phyloP scores from a whole-genome alignment of 2,113 vertebrate genomes.

The Philantomba maxwellii region DNA sequence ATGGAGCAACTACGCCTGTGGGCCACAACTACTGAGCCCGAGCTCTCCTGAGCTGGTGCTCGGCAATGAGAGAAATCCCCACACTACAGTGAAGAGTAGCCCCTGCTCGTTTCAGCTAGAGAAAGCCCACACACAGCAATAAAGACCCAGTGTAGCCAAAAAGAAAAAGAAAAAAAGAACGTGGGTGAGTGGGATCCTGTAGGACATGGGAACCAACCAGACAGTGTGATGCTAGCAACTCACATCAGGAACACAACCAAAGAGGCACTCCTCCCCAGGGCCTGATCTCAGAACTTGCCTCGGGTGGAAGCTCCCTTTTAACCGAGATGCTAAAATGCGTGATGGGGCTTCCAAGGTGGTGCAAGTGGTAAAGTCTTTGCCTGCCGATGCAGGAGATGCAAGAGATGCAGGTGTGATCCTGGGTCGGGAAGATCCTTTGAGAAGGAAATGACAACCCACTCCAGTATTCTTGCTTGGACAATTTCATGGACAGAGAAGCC shows the following conservation, averaged over 20 bases:
- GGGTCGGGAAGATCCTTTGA: neutral
- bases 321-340: neutral
- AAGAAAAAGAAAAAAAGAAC: neutral
- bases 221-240: neutral
- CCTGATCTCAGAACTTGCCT: rapidly evolving
- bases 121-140: neutral
- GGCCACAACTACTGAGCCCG: rapidly evolving
- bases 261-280: rapidly evolving
- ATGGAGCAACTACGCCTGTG: neutral
- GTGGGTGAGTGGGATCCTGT: neutral
- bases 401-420: neutral
- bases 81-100: neutral
- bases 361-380: neutral
- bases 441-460: neutral
- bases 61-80: rapidly evolving
- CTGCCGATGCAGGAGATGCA: neutral
- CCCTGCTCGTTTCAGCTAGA: neutral
- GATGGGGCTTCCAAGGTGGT: neutral
- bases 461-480: neutral
- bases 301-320: rapidly evolving
- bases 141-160: neutral
- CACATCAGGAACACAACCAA: neutral
- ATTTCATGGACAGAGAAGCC: neutral
- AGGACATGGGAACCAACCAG: rapidly evolving
- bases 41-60: neutral